Evolutionary conservation across 2,113 vertebrate genomes (phyloP), one percentile per base, ranked within the genome.

Genomic region (Pelecanoides urinatrix): DNA sequence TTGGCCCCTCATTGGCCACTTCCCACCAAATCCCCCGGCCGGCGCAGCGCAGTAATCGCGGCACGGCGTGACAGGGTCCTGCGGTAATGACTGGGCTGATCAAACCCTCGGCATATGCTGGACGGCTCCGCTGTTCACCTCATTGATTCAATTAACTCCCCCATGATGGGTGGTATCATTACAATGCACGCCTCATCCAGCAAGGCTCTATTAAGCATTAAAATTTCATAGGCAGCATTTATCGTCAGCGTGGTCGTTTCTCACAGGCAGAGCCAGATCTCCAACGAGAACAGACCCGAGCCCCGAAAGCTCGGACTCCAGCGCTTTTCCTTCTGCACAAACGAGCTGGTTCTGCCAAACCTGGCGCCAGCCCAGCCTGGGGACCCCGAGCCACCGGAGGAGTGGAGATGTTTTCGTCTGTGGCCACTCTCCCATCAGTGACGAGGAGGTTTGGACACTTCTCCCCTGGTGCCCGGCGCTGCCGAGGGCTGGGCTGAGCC

Each of bases 111-210:
- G 72, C 76, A 83, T 34, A 30, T 83, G 95, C 88, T 45, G 82
- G 78, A 85, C 68, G 96, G 97, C 75, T 49, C 80, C 1, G n/a
- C 63, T 36, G 76, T 19, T 89, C 97, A 97, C 96, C 97, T 97
- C 95, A 72, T 80, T 95, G 92, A 94, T 97, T 98, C 97, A 96
- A 97, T 98, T 97, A 98, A 96, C 85, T 88, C 96, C 96, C 96
- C 95, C 38, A 36, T 44, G 91, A 86, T 68, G 93, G 93, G 96
- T 90, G 89, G 86, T 66, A 45, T 56, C 29, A 11, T 86, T 45
- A 65, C 84, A 16, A 30, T 2, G 32, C 45, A 1, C 1, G 59
- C 81, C 78, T 56, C 76, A 19, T 27, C 82, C 81, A 15, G 82
- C 73, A 27, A 25, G n/a, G 66, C 68, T 1, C 91, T 61, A 11